Conservation (phyloP, 2,113 vertebrate species). For the Empidonax alnorum region DNA sequence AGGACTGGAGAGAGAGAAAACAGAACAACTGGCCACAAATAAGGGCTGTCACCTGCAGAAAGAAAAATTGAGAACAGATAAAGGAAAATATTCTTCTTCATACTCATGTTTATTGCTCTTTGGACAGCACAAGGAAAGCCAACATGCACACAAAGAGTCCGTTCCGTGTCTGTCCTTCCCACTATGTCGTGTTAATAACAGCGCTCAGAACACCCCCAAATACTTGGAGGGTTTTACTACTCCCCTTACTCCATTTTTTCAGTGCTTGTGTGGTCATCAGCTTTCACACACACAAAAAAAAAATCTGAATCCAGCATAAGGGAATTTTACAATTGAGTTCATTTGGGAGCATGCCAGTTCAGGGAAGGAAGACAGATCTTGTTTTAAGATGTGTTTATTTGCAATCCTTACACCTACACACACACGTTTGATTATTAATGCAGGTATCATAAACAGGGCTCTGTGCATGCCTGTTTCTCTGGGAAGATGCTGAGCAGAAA, state of each 20-base stretch:
- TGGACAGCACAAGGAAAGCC: neutral
- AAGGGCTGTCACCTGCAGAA: neutral
- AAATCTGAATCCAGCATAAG: neutral
- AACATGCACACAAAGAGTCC: accelerated
- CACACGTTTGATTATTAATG: neutral
- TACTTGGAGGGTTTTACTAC: neutral
- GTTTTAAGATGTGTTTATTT: constrained; percentile 60
- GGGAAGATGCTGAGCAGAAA: neutral
- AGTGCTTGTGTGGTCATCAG: constrained; percentile 4
- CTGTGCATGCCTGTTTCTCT: neutral
- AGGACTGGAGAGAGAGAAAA: neutral
- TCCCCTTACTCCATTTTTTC: neutral
- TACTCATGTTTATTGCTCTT: neutral
- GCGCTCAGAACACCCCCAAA: neutral
- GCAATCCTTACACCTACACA: neutral
- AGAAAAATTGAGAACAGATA: neutral
- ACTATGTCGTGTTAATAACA: neutral
- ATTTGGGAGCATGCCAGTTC: neutral
- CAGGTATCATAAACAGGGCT: neutral
- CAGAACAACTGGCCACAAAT: neutral
- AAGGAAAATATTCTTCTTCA: neutral
- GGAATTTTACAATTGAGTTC: neutral
- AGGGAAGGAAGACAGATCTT: constrained; percentile 10
- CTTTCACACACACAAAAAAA: neutral
- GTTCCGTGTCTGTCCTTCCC: neutral